Percentiles rank a stretch among this genome's conserved stretches.
Evolutionary conservation across 2,113 vertebrate genomes (phyloP).

Genomic region (Rhombomys opimus): DNA sequence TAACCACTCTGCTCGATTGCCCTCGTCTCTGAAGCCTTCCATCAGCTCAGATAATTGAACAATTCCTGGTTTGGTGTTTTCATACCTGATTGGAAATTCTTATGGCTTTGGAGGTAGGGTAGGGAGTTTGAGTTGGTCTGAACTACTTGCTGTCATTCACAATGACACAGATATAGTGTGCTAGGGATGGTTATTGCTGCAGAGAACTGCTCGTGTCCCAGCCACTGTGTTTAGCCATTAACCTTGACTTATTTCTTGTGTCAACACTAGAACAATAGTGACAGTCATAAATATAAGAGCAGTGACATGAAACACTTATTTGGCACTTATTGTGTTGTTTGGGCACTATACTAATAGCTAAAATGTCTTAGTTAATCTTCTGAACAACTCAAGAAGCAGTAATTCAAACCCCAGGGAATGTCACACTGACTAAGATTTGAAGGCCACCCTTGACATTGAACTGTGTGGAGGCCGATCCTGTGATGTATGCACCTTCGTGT

Average conservation of each 20-base stretch:
- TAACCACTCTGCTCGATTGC: slow-evolving; percentile 8
- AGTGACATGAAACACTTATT: background rate
- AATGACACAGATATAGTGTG: rapidly evolving
- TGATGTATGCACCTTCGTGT: too few species aligned
- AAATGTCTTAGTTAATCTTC: background rate
- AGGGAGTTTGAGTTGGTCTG: background rate
- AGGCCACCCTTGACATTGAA: background rate
- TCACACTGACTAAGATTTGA: background rate
- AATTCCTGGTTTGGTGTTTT: slow-evolving; percentile 15
- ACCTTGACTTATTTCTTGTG: background rate
- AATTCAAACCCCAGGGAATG: background rate
- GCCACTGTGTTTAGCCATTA: background rate
- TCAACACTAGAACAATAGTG: background rate
- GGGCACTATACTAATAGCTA: background rate
- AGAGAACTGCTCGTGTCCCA: background rate
- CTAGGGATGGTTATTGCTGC: background rate
- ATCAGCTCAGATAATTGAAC: slow-evolving; percentile 40
- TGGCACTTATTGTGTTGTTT: background rate
- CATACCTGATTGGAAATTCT: background rate
- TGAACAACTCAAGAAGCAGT: background rate
- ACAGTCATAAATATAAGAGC: background rate
- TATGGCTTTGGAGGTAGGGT: background rate
- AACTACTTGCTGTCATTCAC: background rate
- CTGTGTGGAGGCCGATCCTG: background rate
- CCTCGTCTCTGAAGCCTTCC: slow-evolving; percentile 22